Evolutionary conservation across 1,140 invertebrate species (phyloP), one percentile per base, ranked within the genome.

Genomic region (Sycobia sp.): DNA sequence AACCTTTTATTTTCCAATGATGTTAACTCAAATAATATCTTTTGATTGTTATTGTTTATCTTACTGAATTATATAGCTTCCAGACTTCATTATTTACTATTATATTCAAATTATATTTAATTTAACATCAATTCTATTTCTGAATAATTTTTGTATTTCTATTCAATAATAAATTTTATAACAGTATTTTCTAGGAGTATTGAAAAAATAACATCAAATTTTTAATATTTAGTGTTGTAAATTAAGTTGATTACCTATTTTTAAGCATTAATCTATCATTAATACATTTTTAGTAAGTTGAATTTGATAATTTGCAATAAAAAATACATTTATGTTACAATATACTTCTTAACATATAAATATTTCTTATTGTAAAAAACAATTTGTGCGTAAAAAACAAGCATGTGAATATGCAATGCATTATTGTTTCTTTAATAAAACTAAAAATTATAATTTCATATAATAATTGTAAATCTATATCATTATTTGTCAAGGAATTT

Each of bases 341-440:
- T 23, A 41, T 54, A 16, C 34, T 9, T 22, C 23, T 57, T 47
- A 36, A 27, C 18, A 57, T 36, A 27, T 44, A 56, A 44, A 43
- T 57, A 64, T 62, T 62, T 65, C 58, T 65, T 22, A 58, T 66
- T 67, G 47, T 57, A 65, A 55, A 65, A 65, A 41, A 67, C 59
- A 67, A 65, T 29, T 50, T 63, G 58, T 43, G 63, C 63, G 41
- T 69, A 53, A n/a, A n/a, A n/a, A n/a, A n/a, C n/a, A n/a, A n/a
- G n/a, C n/a, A n/a, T n/a, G n/a, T n/a, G n/a, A n/a, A n/a, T n/a
- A n/a, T n/a, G n/a, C n/a, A n/a, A n/a, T n/a, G n/a, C n/a, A n/a
- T n/a, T n/a, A 41, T 61, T 71, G 57, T 66, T 16, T n/a, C n/a
- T n/a, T 69, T 51, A 68, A 63, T 67, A 60, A 68, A 67, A 53